Evolutionary conservation across 2,888 invertebrate species (phyloP).

Genomic region (Achlya flavicornis): DNA sequence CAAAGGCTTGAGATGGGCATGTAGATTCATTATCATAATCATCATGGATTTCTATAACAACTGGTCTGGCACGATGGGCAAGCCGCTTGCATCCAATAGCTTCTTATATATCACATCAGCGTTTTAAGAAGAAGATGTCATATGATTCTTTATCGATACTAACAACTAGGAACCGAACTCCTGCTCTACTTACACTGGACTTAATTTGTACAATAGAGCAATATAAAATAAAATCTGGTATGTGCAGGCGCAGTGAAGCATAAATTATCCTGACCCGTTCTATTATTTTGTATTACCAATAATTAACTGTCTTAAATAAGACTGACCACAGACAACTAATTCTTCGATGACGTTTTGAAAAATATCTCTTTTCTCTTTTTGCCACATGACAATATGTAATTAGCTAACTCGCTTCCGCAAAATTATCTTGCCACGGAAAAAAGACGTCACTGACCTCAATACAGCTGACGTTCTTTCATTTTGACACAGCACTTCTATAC

Average conservation of each 20-base stretch:
- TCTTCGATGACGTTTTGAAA: slow-evolving; percentile 35
- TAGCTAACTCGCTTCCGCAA: slow-evolving; percentile 57
- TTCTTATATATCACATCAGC: no score
- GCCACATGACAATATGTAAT: slow-evolving; percentile 31
- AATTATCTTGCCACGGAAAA: slow-evolving; percentile 67
- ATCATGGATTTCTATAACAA: no score
- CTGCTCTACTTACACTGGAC: no score
- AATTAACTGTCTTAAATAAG: slow-evolving; percentile 37
- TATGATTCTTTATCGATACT: no score
- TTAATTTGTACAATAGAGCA: background rate
- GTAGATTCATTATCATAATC: no score
- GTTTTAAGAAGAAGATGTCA: no score
- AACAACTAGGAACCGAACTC: no score
- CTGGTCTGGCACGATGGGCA: no score
- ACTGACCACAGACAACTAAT: slow-evolving; percentile 59
- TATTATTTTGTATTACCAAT: slow-evolving; percentile 12
- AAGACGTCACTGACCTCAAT: slow-evolving; percentile 82
- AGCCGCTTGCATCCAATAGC: no score
- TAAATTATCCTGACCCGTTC: slow-evolving; percentile 14
- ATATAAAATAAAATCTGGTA: background rate
- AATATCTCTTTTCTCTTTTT: slow-evolving; percentile 40
- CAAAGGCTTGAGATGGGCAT: no score
- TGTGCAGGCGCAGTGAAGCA: background rate
- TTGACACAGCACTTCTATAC: slow-evolving; percentile 39
- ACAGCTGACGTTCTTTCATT: slow-evolving; percentile 33